phyloP scores from a whole-genome alignment of 2,888 invertebrate genomes.

The Mesorhabditis spiculigera region DNA sequence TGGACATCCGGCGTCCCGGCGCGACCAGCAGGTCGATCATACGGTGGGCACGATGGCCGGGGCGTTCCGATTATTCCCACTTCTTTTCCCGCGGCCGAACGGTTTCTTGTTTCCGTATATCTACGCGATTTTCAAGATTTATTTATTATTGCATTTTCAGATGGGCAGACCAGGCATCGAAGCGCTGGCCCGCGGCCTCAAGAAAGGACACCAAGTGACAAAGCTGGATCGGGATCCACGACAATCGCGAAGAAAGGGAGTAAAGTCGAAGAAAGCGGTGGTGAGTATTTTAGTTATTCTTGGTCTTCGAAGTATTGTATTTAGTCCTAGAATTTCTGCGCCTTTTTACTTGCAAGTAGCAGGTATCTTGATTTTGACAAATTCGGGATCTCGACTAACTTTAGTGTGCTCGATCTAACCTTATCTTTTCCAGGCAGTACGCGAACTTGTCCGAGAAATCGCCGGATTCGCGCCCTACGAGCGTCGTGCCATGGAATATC shows the following conservation, averaged over 20 bases:
- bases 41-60: too few species aligned
- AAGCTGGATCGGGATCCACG: conserved; percentile 77
- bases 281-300: conserved; percentile 15
- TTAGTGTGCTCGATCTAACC: neutral
- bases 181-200: conserved; percentile 78
- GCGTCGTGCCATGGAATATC: conserved; percentile 95
- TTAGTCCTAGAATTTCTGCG: too few species aligned
- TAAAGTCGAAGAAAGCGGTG: conserved; percentile 53
- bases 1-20: too few species aligned
- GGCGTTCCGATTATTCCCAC: too few species aligned
- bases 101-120: too few species aligned
- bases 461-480: conserved; percentile 98
- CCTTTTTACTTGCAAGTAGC: too few species aligned
- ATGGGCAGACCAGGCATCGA: conserved; percentile 49
- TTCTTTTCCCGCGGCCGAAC: too few species aligned
- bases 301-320: neutral
- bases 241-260: conserved; percentile 79
- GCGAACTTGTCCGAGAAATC: conserved; percentile 92
- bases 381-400: too few species aligned
- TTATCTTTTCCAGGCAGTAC: conserved; percentile 70
- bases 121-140: too few species aligned
- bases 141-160: neutral
- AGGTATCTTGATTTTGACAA: too few species aligned
- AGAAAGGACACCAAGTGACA: conserved; percentile 89
- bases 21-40: too few species aligned